Evolutionary conservation across 2,888 invertebrate species (phyloP).

Genomic region (Caenorhabditis japonica): DNA sequence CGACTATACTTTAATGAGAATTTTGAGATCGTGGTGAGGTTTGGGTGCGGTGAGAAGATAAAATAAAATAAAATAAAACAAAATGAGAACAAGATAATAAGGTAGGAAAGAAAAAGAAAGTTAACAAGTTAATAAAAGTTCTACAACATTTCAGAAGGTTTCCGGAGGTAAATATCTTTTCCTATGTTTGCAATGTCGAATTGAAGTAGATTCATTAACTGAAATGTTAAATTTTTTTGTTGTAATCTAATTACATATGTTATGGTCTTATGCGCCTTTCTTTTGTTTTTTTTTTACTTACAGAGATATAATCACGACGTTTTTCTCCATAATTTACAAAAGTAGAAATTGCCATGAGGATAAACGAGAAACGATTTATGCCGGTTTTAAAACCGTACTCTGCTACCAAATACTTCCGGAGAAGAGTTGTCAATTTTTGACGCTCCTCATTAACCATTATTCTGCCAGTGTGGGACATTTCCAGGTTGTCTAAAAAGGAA

Average conservation of each 20-base stretch:
- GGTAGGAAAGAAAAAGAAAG: background rate
- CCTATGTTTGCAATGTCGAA: conserved; percentile 56
- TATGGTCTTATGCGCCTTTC: no score
- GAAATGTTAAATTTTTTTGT: conserved; percentile 29
- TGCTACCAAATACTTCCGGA: conserved; percentile 43
- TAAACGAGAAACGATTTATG: conserved; percentile 31
- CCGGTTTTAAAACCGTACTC: conserved; percentile 44
- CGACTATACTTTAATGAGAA: background rate
- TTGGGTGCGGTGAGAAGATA: conserved; percentile 16
- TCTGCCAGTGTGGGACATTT: conserved; percentile 37
- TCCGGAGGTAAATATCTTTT: conserved; percentile 59
- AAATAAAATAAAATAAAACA: background rate
- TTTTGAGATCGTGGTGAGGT: conserved; percentile 30
- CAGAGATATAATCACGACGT: conserved; percentile 47
- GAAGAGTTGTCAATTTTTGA: conserved; percentile 31
- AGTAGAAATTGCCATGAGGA: conserved; percentile 38
- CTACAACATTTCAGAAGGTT: conserved; percentile 37
- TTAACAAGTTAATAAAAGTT: background rate
- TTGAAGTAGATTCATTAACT: conserved; percentile 50
- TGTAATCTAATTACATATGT: background rate
- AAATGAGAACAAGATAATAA: no score
- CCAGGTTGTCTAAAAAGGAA: conserved; percentile 38
- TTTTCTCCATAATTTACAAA: conserved; percentile 50
- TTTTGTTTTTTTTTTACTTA: conserved; percentile 8
- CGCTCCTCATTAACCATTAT: conserved; percentile 40